Evolutionary conservation across 2,888 invertebrate genomes (phyloP).

Genomic region (Cerceris rybyensis): DNA sequence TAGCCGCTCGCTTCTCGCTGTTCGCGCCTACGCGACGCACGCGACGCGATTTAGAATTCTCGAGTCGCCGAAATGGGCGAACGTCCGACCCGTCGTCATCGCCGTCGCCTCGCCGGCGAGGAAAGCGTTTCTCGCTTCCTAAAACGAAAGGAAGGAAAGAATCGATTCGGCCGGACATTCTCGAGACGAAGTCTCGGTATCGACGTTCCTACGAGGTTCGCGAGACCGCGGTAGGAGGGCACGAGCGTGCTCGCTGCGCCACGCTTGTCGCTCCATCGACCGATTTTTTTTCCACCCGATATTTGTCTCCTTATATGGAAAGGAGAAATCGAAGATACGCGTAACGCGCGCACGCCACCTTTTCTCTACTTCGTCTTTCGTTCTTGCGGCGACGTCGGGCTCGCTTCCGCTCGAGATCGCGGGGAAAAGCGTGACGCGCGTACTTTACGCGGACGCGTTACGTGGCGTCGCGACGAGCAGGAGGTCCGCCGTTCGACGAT

Average conservation of each 20-base stretch:
- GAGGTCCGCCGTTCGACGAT: conserved; percentile 67
- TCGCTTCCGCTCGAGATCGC: conserved; percentile 38
- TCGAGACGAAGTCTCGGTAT: no score
- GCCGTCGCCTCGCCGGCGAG: conserved; percentile 73
- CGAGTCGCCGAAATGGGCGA: conserved; percentile 47
- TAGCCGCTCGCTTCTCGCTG: conserved; percentile 26
- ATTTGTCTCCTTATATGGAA: conserved; percentile 64
- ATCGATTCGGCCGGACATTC: no score
- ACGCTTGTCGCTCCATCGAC: conserved; percentile 8
- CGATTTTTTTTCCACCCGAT: conserved; percentile 29
- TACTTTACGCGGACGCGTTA: neutral
- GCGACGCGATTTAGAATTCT: conserved; percentile 61
- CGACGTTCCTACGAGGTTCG: no score
- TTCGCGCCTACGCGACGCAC: conserved; percentile 68
- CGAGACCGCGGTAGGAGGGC: no score
- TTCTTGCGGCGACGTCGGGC: conserved; percentile 12
- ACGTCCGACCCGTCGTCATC: conserved; percentile 70
- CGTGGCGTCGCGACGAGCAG: conserved; percentile 29
- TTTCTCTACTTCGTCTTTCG: neutral
- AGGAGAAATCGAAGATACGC: conserved; percentile 60
- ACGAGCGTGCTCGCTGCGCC: neutral
- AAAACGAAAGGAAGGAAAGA: no score
- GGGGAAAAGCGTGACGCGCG: conserved; percentile 18
- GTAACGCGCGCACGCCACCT: conserved; percentile 5
- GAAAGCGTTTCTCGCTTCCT: conserved; percentile 44